Evolutionary conservation across 1,140 invertebrate genomes (phyloP).

Genomic region (Samia ricini): DNA sequence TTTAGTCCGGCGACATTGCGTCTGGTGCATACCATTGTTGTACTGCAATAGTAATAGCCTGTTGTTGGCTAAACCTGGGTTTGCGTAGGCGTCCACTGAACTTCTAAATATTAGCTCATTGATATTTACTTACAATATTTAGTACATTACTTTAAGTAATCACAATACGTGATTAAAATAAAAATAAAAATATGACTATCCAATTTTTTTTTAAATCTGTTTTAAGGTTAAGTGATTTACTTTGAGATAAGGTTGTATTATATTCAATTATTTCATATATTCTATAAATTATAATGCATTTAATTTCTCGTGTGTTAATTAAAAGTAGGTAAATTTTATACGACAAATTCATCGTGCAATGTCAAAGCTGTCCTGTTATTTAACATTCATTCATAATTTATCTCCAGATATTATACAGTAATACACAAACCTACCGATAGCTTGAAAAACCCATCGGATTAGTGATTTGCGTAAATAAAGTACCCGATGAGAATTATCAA

Average conservation of each 20-base stretch:
- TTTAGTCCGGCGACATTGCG: conserved; percentile 51
- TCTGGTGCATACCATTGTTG: conserved; percentile 49
- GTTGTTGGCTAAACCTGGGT: conserved; percentile 21
- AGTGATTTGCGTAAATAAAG: background rate
- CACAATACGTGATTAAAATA: too few species aligned
- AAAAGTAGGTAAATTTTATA: background rate
- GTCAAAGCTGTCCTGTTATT: background rate
- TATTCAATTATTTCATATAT: too few species aligned
- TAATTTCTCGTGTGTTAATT: too few species aligned
- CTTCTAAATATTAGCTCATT: background rate
- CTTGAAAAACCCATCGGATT: background rate
- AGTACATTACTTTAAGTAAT: too few species aligned
- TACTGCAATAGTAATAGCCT: conserved; percentile 48
- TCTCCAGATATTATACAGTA: background rate
- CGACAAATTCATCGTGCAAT: background rate
- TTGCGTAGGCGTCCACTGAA: conserved; percentile 21
- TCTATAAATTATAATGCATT: too few species aligned
- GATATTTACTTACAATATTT: too few species aligned
- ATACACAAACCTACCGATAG: background rate
- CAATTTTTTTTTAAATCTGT: too few species aligned
- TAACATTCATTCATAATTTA: background rate
- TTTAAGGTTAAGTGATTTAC: too few species aligned
- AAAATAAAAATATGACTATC: too few species aligned
- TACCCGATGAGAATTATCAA: background rate
- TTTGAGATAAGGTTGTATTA: too few species aligned